A percentile compares a stretch with the other conserved stretches of the same genome.
Evolutionary conservation across 2,113 vertebrate genomes (phyloP).

Genomic region (Heptranchias perlo): DNA sequence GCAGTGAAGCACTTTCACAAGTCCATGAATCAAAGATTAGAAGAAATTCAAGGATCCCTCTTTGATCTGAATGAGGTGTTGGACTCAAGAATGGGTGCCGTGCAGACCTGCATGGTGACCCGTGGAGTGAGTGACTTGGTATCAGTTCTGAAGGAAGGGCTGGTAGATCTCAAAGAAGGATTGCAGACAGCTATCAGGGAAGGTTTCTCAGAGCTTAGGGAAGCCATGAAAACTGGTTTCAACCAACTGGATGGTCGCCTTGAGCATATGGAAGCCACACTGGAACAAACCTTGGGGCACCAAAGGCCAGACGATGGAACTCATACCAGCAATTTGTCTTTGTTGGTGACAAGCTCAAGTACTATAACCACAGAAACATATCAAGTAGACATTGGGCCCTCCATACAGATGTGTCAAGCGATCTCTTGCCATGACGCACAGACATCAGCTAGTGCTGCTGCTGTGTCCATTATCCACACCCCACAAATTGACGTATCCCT

Average conservation of each 20-base stretch:
- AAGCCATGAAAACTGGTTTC: conserved; percentile 32
- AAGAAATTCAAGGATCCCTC: conserved; percentile 34
- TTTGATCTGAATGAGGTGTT: conserved; percentile 26
- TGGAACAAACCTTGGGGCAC: conserved; percentile 30
- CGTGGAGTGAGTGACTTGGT: conserved; percentile 30
- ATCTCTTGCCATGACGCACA: conserved; percentile 23
- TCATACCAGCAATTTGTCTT: conserved; percentile 27
- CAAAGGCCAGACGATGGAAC: not conserved
- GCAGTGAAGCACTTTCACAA: conserved; percentile 32
- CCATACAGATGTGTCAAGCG: conserved; percentile 8
- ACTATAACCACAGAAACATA: conserved; percentile 27
- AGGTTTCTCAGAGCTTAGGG: conserved; percentile 31
- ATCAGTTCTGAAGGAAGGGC: conserved; percentile 28
- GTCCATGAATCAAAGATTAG: conserved; percentile 25
- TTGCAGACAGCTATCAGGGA: conserved; percentile 34
- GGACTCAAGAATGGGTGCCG: conserved; percentile 9
- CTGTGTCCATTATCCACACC: conserved; percentile 11
- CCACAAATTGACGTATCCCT: not conserved
- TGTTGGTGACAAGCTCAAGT: conserved; percentile 6
- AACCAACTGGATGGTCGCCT: conserved; percentile 31
- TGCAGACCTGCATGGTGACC: conserved; percentile 31
- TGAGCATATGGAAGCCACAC: conserved; percentile 26
- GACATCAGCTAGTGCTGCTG: conserved; percentile 10
- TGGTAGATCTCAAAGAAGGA: conserved; percentile 30
- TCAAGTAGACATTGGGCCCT: conserved; percentile 31